A percentile compares a stretch with the other conserved stretches of the same genome.
These are phyloP conservation scores for Eupithecia dodoneata DNA, from an alignment of 2,888 invertebrate genomes.

Conservation along the genomic window DNA sequence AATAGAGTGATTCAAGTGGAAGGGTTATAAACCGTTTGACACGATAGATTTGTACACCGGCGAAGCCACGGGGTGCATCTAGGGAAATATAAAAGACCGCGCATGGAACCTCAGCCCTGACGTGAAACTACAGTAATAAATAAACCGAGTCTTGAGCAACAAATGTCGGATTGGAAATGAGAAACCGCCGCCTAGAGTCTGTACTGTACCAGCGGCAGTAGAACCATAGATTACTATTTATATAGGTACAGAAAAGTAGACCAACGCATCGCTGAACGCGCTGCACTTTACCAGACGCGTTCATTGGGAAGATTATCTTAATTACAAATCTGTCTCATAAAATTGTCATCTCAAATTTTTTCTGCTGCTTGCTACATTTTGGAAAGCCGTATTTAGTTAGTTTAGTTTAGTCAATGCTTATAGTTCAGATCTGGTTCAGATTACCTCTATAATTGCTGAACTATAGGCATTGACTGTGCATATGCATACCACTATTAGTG, in stretches of 20 bases:
- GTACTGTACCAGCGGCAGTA: not conserved
- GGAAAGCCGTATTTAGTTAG: too few relatives aligned
- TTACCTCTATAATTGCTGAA: too few relatives aligned
- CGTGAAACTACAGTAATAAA: not conserved
- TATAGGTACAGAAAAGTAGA: too few relatives aligned
- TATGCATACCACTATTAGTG: too few relatives aligned
- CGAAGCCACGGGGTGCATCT: too few relatives aligned
- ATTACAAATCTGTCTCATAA: not conserved
- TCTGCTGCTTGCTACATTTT: not conserved
- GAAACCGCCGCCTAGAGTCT: not conserved
- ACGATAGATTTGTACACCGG: too few relatives aligned
- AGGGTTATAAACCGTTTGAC: too few relatives aligned
- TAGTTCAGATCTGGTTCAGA: too few relatives aligned
- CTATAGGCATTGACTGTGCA: not conserved
- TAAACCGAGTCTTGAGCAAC: not conserved
- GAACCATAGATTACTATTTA: too few relatives aligned
- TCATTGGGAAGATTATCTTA: not conserved
- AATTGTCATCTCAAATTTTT: not conserved
- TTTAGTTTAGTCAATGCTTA: too few relatives aligned
- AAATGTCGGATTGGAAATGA: constrained; percentile 2
- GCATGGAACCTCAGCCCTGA: not conserved
- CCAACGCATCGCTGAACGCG: not conserved
- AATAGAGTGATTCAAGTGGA: too few relatives aligned
- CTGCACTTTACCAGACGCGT: not conserved
- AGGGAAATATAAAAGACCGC: not conserved